A percentile compares a stretch with the other conserved stretches of the same genome.
Evolutionary conservation across 2,797 vertebrate species (phyloP).

Genomic region (Enteromius unitaeniatus): DNA sequence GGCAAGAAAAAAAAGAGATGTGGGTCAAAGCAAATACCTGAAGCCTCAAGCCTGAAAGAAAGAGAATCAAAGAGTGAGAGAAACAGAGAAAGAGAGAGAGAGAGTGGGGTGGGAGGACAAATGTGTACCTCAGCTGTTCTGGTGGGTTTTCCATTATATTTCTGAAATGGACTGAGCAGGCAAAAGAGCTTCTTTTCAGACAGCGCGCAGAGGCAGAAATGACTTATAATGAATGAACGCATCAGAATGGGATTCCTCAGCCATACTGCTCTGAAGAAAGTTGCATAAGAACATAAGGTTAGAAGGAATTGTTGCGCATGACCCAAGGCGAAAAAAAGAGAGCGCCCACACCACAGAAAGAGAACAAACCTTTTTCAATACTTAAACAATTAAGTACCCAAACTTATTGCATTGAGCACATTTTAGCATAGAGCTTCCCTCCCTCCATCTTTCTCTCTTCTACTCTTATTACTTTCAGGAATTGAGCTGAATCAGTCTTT

Average conservation of each 20-base stretch:
- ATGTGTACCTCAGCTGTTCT: slow-evolving; percentile 66
- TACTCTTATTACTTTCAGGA: slow-evolving; percentile 34
- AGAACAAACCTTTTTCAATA: slow-evolving; percentile 40
- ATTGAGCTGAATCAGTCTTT: slow-evolving; percentile 57
- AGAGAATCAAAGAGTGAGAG: slow-evolving; percentile 25
- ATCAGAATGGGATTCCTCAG: slow-evolving; percentile 62
- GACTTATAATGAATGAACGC: slow-evolving; percentile 65
- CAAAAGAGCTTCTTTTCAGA: slow-evolving; percentile 66
- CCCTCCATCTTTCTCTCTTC: slow-evolving; percentile 4
- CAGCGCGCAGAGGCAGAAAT: slow-evolving; percentile 61
- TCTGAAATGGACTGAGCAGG: slow-evolving; percentile 66
- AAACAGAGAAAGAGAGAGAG: slow-evolving; percentile 18
- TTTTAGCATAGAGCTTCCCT: slow-evolving; percentile 21
- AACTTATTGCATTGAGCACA: slow-evolving; percentile 38
- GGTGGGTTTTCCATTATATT: slow-evolving; percentile 64
- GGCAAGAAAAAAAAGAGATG: slow-evolving; percentile 39
- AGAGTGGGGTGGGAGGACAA: slow-evolving; percentile 42
- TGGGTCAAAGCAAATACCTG: slow-evolving; percentile 60
- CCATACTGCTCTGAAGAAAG: slow-evolving; percentile 48
- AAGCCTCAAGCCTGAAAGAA: slow-evolving; percentile 25
- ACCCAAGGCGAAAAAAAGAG: slow-evolving; percentile 34
- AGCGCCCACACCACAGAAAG: slow-evolving; percentile 17
- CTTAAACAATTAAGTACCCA: slow-evolving; percentile 38
- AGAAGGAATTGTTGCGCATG: slow-evolving; percentile 48
- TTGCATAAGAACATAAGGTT: slow-evolving; percentile 54